Evolutionary conservation across 2,888 invertebrate genomes (phyloP), one percentile per base, ranked within the genome.

Genomic region (Leptinotarsa tumamoca): DNA sequence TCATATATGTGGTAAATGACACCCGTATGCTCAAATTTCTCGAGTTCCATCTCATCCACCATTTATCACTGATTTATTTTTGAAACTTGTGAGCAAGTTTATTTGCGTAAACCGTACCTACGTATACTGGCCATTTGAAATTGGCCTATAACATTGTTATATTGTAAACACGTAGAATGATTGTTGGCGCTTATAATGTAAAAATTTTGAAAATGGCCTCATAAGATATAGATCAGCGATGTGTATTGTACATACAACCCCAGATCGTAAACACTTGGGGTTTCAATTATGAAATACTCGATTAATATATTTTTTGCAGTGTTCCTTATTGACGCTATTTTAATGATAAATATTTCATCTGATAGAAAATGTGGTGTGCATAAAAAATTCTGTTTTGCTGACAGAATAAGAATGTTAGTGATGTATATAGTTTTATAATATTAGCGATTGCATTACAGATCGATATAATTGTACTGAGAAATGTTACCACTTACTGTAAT

Each of bases 371-470:
- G 81, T 82, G 82, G 82, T 80, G 79, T 81, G 80, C 80, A 79
- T 78, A 75, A 75, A 75, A 75, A 72, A 71, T 71, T 74, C 69
- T 49, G 69, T 54, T 74, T 63, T 73, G 80, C 73, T 79, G 79
- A 10, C 77, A 76, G 75, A 76, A 71, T 79, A 78, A 82, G 79
- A 83, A 79, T 80, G 83, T 84, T 84, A 84, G 84, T 84, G 82
- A 83, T 85, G 86, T 86, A 86, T 83, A 86, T 86, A 86, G 85
- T 86, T 86, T 86, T 86, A 85, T 86, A 86, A 84, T 83, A 83
- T 82, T 85, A 85, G 84, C 83, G 81, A 81, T 82, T 83, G 82
- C 83, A 68, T 68, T 56, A 69, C 33, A 49, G 56, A 56, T 33
- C 56, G 56, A 54, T 69, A 56, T 56, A 27, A 82, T 81, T 83